Conservation (phyloP, 30 jellyfish, hydroid and myxozoan genomes). For the Aurelia sp. region DNA sequence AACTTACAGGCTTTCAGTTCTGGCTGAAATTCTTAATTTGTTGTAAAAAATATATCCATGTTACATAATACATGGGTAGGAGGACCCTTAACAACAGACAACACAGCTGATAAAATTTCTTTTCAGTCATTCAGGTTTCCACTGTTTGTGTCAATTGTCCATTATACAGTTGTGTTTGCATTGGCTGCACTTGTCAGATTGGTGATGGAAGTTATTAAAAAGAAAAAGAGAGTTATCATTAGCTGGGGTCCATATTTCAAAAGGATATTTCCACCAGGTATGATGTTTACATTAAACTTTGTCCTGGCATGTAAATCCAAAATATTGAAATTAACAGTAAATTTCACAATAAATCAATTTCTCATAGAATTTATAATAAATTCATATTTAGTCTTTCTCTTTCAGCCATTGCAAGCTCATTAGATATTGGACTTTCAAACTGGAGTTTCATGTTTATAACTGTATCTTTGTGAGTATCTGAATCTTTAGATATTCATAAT, state of each 20-base stretch:
- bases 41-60: too few relatives aligned
- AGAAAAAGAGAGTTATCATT: conserved; percentile 72
- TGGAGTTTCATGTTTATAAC: conserved; percentile 99
- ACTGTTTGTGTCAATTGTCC: conserved; percentile 80
- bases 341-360: too few relatives aligned
- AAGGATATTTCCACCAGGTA: conserved; percentile 88
- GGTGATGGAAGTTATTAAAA: conserved; percentile 30
- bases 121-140: conserved; percentile 90
- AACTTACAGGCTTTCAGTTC: too few relatives aligned
- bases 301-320: too few relatives aligned
- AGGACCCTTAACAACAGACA: too few relatives aligned
- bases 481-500: too few relatives aligned
- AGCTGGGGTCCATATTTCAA: conserved; percentile 78
- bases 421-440: conserved; percentile 95
- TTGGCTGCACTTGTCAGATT: conserved; percentile 75
- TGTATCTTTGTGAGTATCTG: conserved; percentile 84
- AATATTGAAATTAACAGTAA: too few relatives aligned
- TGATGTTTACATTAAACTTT: background rate
- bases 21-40: too few relatives aligned
- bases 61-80: too few relatives aligned
- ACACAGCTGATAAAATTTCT: background rate
- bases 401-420: conserved; percentile 90
- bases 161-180: conserved; percentile 78
- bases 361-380: background rate
- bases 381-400: background rate